These are phyloP conservation scores for Trichacis sp. DNA, from an alignment of 2,888 invertebrate species.

Conservation along the genomic window DNA sequence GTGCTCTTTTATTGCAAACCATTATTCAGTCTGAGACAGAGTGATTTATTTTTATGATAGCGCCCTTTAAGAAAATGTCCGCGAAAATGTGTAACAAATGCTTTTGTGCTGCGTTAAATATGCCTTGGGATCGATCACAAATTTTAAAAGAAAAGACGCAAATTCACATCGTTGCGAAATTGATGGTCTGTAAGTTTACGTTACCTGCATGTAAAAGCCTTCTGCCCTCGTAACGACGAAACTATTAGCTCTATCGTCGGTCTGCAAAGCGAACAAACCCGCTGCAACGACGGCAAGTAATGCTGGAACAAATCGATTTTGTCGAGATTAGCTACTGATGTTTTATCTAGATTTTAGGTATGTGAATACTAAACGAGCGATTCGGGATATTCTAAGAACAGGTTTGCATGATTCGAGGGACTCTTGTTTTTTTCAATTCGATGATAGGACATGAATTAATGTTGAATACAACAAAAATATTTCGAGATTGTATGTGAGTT, in stretches of 20 bases:
- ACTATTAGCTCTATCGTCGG: slow-evolving; percentile 82
- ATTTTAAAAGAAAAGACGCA: neutral
- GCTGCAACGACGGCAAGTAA: slow-evolving; percentile 85
- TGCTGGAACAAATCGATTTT: slow-evolving; percentile 72
- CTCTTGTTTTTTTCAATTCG: too few species aligned
- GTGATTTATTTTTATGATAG: neutral
- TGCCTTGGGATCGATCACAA: neutral
- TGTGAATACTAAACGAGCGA: too few species aligned
- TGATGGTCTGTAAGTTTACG: slow-evolving; percentile 6
- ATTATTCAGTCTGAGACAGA: neutral
- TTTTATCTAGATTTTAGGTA: too few species aligned
- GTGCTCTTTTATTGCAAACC: slow-evolving; percentile 5
- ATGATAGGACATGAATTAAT: too few species aligned
- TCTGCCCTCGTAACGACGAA: slow-evolving; percentile 83
- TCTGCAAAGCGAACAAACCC: slow-evolving; percentile 85
- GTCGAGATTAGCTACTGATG: neutral
- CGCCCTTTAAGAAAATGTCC: neutral
- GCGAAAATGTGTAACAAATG: too few species aligned
- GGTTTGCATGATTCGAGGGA: too few species aligned
- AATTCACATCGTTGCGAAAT: too few species aligned
- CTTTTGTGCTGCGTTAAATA: neutral
- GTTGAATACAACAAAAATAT: too few species aligned
- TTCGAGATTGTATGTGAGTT: too few species aligned
- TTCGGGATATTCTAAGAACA: too few species aligned
- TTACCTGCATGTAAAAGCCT: slow-evolving; percentile 90